Evolutionary conservation across 2,797 vertebrate genomes (phyloP).

Genomic region (Muscicapa striata): DNA sequence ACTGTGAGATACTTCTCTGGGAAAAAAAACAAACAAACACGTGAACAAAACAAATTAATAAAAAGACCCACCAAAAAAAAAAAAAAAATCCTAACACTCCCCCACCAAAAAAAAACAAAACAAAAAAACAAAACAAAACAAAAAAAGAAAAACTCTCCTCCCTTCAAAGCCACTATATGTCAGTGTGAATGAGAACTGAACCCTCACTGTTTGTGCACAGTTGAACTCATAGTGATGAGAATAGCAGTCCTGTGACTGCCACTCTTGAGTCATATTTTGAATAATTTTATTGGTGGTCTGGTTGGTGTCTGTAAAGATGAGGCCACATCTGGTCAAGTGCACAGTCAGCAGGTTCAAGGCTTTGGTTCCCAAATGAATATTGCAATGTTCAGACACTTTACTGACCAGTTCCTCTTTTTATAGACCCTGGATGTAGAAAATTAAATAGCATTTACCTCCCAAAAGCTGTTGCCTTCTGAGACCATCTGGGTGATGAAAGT

Average conservation of each 20-base stretch:
- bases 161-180: neutral
- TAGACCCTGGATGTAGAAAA: slow-evolving; percentile 43
- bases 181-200: slow-evolving; percentile 3
- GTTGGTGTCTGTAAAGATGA: slow-evolving; percentile 47
- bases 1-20: neutral
- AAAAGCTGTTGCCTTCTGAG: slow-evolving; percentile 58
- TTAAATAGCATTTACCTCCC: slow-evolving; percentile 58
- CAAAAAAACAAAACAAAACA: too few species aligned
- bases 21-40: neutral
- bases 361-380: slow-evolving; percentile 17
- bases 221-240: slow-evolving; percentile 47
- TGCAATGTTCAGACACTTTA: slow-evolving; percentile 53
- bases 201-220: neutral
- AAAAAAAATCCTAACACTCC: too few species aligned
- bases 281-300: slow-evolving; percentile 63
- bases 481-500: slow-evolving; percentile 57
- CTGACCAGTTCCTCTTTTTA: slow-evolving; percentile 59
- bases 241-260: slow-evolving; percentile 35
- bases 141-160: neutral
- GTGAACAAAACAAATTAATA: too few species aligned
- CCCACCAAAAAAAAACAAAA: neutral
- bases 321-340: slow-evolving; percentile 62
- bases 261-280: slow-evolving; percentile 41
- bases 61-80: too few species aligned
- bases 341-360: slow-evolving; percentile 8